These are phyloP conservation scores for Tiphia femorata DNA, from an alignment of 2,888 invertebrate genomes.

Conservation along the genomic window DNA sequence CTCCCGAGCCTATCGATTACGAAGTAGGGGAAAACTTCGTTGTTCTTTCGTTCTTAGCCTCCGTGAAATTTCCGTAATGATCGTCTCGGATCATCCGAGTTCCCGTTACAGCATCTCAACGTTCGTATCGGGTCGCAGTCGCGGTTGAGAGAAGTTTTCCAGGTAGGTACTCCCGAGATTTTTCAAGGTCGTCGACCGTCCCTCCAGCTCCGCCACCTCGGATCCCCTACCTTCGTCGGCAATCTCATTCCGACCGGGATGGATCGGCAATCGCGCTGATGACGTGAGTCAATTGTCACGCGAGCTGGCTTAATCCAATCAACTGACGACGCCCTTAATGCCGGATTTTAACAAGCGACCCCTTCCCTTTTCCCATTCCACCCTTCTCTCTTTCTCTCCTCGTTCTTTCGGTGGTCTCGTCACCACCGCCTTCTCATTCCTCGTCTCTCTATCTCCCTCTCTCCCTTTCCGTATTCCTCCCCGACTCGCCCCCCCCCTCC, in stretches of 20 bases:
- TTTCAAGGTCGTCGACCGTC: too few relatives aligned
- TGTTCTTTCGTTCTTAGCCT: too few relatives aligned
- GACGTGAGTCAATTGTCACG: conserved; percentile 61
- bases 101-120: too few relatives aligned
- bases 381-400: conserved; percentile 28
- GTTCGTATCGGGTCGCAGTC: too few relatives aligned
- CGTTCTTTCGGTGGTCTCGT: conserved; percentile 13
- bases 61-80: too few relatives aligned
- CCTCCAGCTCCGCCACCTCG: too few relatives aligned
- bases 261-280: conserved; percentile 44
- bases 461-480: conserved; percentile 26
- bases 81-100: too few relatives aligned
- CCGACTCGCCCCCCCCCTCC: conserved; percentile 25
- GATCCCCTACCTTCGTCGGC: too few relatives aligned
- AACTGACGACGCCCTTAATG: conserved; percentile 53
- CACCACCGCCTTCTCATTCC: conserved; percentile 32
- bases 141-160: too few relatives aligned
- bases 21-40: too few relatives aligned
- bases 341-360: conserved; percentile 47
- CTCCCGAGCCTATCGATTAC: too few relatives aligned
- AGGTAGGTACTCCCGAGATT: too few relatives aligned
- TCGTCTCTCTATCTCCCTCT: conserved; percentile 15
- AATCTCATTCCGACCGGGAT: conserved; percentile 24
- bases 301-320: conserved; percentile 60
- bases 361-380: neutral